Base-by-base conservation (phyloP, 2,113 vertebrate genomes). In the Clarias magur region DNA sequence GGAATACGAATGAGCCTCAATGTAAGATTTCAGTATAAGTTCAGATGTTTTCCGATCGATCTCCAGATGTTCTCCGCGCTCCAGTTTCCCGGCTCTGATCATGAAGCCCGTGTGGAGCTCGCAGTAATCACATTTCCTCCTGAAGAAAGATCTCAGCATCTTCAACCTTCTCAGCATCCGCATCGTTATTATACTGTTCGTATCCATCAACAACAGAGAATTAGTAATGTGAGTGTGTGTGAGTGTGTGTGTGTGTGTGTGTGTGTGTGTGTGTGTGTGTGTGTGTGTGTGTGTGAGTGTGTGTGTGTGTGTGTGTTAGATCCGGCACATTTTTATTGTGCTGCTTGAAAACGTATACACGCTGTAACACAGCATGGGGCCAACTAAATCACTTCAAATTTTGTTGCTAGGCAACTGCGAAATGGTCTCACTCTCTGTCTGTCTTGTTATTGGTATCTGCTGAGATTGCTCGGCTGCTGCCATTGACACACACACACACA, bases 331-430 rank as follows among this genome's bases (percentile, higher is more conserved):
- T 91, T 85, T 84, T 62, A 91, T 91, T 93, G 90, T 90, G 90
- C 91, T 93, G 91, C 88, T 90, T 88, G 68, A 93, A 95, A 93
- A 94, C 88, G 93, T 93, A 94, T 94, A 94, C 94, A 93, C 93
- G 92, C 92, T 91, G 92, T 91, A 87, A 93, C 92, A 87, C 92
- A 91, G 92, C 92, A 93, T 91, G 92, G 93, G 94, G 93, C 70
- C 90, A 92, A 94, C 91, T 89, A 93, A 93, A 94, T 93, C 89
- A 89, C 90, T 94, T 94, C 89, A 93, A 88, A 93, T 94, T 94
- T 94, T 95, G 93, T 96, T 96, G 95, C 95, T 95, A 95, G 93
- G 95, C 95, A 95, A 96, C 95, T 94, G 93, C 89, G 91, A 93
- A 94, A 94, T 93, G 93, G 88, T 92, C 92, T 94, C 92, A 83